Conservation (phyloP, 2,888 invertebrate genomes). For the Celastrina argiolus region DNA sequence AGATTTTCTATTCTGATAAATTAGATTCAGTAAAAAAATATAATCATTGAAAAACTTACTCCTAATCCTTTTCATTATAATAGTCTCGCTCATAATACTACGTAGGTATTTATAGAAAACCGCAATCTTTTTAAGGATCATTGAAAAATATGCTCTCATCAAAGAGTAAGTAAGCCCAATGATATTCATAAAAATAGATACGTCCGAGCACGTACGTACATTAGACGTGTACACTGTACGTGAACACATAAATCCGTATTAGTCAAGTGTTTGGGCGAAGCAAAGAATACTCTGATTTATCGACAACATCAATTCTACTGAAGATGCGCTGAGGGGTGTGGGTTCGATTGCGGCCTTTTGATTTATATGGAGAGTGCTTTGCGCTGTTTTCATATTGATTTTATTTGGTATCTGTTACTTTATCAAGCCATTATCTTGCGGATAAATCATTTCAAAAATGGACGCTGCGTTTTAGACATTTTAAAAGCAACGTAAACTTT, state of each 20-base stretch:
- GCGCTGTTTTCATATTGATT: conserved; percentile 30
- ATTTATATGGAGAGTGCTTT: conserved; percentile 35
- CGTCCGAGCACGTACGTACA: conserved; percentile 2
- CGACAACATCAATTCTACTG: conserved; percentile 61
- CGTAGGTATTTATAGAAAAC: no score
- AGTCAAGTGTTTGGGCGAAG: conserved; percentile 65
- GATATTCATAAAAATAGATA: conserved; percentile 1
- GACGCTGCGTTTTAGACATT: neutral
- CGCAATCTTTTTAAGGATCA: neutral
- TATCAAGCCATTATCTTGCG: neutral
- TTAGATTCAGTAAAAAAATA: no score
- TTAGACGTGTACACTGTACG: conserved; percentile 36
- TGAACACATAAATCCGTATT: conserved; percentile 59
- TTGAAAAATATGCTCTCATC: no score
- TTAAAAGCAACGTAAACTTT: neutral
- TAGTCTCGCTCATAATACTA: no score
- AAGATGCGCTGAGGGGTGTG: conserved; percentile 50
- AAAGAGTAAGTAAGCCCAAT: neutral
- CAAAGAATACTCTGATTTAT: conserved; percentile 61
- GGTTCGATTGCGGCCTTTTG: conserved; percentile 47
- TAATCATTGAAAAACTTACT: no score
- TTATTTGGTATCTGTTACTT: conserved; percentile 25
- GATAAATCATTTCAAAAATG: conserved; percentile 12
- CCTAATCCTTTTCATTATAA: no score
- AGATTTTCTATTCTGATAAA: no score